These are phyloP conservation scores for Ganaspis sp. DNA, from an alignment of 1,140 invertebrate genomes.

Conservation along the genomic window DNA sequence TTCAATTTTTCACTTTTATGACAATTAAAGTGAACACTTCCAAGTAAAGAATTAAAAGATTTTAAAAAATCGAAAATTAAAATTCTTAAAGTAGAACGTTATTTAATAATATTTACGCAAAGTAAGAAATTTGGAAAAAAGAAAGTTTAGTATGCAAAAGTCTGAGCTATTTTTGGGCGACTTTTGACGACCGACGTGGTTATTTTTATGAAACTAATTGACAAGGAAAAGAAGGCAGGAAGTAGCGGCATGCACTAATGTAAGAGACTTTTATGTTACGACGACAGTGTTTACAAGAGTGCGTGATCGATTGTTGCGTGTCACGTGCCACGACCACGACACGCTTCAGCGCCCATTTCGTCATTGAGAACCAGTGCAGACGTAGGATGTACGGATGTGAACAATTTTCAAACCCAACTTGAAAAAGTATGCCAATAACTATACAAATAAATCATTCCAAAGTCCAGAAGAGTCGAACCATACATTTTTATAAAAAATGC, in stretches of 20 bases:
- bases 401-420: background rate
- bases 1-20: too few species aligned
- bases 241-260: constrained; percentile 52
- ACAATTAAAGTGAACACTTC: too few species aligned
- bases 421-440: background rate
- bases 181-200: background rate
- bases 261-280: constrained; percentile 41
- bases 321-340: constrained; percentile 57
- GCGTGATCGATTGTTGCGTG: constrained; percentile 65
- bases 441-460: background rate
- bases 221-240: constrained; percentile 46
- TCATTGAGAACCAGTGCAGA: constrained; percentile 45
- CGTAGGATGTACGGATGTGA: constrained; percentile 37
- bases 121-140: too few species aligned
- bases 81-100: too few species aligned
- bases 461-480: background rate
- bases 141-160: too few species aligned
- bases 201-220: background rate
- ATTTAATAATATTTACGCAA: too few species aligned
- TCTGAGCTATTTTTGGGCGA: too few species aligned
- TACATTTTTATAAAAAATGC: too few species aligned
- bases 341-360: constrained; percentile 44
- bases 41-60: too few species aligned
- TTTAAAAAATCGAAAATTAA: too few species aligned
- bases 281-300: constrained; percentile 52